Evolutionary conservation across 2,113 vertebrate genomes (phyloP), one percentile per base, ranked within the genome.

Genomic region (Leptocoma aspasia): DNA sequence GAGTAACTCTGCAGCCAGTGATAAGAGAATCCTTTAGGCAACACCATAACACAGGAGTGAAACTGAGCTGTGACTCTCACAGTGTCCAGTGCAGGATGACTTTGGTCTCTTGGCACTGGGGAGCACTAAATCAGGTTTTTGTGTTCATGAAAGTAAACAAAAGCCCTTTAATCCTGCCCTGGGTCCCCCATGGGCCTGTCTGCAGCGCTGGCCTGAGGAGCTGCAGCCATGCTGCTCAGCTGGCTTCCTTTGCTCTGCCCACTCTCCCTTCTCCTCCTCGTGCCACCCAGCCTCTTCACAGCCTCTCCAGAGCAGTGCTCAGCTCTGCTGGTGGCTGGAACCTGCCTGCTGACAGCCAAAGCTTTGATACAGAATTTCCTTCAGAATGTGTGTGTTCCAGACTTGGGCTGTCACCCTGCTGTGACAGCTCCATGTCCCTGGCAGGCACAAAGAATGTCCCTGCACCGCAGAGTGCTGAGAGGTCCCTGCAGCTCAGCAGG

Each of bases 391-490:
- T 3, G 6, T 33, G 44, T 23, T 45, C 12, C 30, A 77, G 44
- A 8, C 24, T 27, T 16, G 24, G 45, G 3, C 28, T 50, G 54
- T 27, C 17, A 6, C 1, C 2, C 50, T 37, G 52, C 53, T 47
- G 37, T 42, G 80, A 22, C 60, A 68, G 31, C 30, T 86, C 23
- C 13, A 0, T 1, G 4, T 17, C 39, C 23, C 61, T 7, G 24
- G 41, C 45, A 59, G 47, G n/a, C 44, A 60, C 39, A 56, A 35
- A 41, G 69, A 31, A 18, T 6, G 0, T 14, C 5, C 15, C 30
- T 2, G 5, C 13, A 3, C 19, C 0, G 0, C 11, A 17, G 15
- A 17, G 37, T 27, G 50, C 75, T 2, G 60, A 39, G 45, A 35
- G 61, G 28, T 35, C 24, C 35, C 37, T 45, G 52, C 47, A 21